Percentiles rank a stretch among this genome's conserved stretches.
Conservation (phyloP, 2,113 vertebrate genomes). For the Onychorhynchus coronatus region DNA sequence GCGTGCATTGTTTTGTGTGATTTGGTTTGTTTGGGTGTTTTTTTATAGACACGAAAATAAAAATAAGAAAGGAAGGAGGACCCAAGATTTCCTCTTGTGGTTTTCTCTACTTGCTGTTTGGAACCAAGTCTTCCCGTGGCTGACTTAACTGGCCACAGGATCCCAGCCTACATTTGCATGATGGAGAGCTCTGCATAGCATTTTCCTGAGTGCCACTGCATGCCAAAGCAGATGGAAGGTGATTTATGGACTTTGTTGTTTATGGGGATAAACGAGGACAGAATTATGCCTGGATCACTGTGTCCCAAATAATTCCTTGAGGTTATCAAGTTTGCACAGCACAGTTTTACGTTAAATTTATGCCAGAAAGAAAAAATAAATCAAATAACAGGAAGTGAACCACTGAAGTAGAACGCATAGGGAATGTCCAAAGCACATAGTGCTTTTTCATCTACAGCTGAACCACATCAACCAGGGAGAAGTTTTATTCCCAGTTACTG, state of each 20-base stretch:
- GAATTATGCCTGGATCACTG: not conserved
- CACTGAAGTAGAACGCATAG: not conserved
- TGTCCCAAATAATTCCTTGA: slow-evolving; percentile 33
- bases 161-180: not conserved
- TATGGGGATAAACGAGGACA: not conserved
- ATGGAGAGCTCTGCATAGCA: not conserved
- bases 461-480: not conserved
- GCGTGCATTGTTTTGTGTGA: accelerated
- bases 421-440: not conserved
- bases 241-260: not conserved
- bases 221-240: not conserved
- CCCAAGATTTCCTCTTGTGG: not conserved
- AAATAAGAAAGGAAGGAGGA: not conserved
- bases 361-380: not conserved
- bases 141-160: not conserved
- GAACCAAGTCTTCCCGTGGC: not conserved
- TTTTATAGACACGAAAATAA: not conserved
- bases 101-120: not conserved
- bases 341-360: not conserved
- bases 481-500: not conserved
- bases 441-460: not conserved
- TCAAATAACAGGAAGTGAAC: not conserved
- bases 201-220: not conserved
- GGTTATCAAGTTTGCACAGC: slow-evolving; percentile 3
- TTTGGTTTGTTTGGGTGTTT: not conserved